Evolutionary conservation across 2,888 invertebrate genomes (phyloP), one percentile per base, ranked within the genome.

Genomic region (Amblyteles armatorius): DNA sequence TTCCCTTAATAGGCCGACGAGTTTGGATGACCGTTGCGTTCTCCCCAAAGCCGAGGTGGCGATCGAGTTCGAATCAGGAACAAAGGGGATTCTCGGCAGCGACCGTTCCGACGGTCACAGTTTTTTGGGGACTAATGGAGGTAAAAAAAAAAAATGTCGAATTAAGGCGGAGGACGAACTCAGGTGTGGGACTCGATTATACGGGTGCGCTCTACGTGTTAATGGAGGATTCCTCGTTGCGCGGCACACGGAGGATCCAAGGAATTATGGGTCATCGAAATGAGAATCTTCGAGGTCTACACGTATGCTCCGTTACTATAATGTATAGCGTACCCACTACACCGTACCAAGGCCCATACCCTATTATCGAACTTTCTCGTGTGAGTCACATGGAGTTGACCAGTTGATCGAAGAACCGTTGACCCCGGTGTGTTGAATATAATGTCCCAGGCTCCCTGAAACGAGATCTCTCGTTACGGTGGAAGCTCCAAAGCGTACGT

Each of bases 291-390:
- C 40, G 52, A 55, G 52, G 50, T 57, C 57, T 57, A 57, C 63
- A 63, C 63, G 63, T 48, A 50, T 19, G 50, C 67, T 52, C 65
- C 77, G 52, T 67, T 77, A 67, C 55, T 40, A 29, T 77, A 55
- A 77, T 65, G 67, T 67, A 77, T 76, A 65, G 48, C 52, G 40
- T 50, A 26, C 33, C 22, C 19, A 26, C 33, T 22, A 67, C 36
- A 77, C 36, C 65, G 13, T 2, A 55, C 67, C 52, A 26, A 40
- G 22, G 33, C 63, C 63, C 63, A 63, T 63, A 63, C 33, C 67
- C 67, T 77, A 77, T 77, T 77, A 77, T 77, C 77, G 67, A 77
- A 77, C 77, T 77, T 77, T 77, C 77, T 77, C 77, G 67, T 52
- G 77, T 77, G 65, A 77, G 77, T 77, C 77, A 77, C 77, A 77